Evolutionary conservation across 2,888 invertebrate genomes (phyloP).

Genomic region (Monochamus alternatus): DNA sequence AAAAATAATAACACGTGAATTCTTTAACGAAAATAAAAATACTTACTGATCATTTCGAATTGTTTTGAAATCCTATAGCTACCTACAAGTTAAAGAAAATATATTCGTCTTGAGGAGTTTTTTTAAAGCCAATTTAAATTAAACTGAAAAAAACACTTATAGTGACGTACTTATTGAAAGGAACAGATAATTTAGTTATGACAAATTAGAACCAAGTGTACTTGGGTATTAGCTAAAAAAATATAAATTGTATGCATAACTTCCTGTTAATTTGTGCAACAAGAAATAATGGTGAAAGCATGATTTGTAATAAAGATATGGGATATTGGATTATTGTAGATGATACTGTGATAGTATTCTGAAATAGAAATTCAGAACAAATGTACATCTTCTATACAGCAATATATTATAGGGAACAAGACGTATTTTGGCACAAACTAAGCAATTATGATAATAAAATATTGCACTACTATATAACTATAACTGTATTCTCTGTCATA

Average conservation of each 20-base stretch:
- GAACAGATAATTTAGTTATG: no score
- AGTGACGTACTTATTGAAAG: no score
- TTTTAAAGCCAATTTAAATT: no score
- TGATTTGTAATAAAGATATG: conserved; percentile 38
- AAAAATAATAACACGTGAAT: no score
- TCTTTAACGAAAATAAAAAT: no score
- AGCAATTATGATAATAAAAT: conserved; percentile 55
- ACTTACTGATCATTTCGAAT: no score
- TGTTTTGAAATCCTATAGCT: no score
- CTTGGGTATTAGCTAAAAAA: no score
- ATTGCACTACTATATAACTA: conserved; percentile 44
- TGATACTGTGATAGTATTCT: conserved; percentile 62
- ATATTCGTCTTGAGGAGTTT: no score
- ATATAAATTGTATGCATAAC: neutral
- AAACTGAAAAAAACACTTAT: no score
- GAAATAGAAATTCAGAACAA: conserved; percentile 52
- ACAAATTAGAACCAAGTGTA: no score
- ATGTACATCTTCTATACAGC: conserved; percentile 57
- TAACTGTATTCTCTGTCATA: conserved; percentile 38
- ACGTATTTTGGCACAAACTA: conserved; percentile 60
- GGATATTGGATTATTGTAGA: conserved; percentile 44
- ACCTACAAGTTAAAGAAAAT: no score
- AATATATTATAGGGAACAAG: conserved; percentile 63
- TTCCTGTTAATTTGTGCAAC: neutral
- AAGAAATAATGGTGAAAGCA: conserved; percentile 21